These are phyloP conservation scores for Silurus aristotelis DNA, from an alignment of 2,797 vertebrate genomes.

Conservation along the genomic window DNA sequence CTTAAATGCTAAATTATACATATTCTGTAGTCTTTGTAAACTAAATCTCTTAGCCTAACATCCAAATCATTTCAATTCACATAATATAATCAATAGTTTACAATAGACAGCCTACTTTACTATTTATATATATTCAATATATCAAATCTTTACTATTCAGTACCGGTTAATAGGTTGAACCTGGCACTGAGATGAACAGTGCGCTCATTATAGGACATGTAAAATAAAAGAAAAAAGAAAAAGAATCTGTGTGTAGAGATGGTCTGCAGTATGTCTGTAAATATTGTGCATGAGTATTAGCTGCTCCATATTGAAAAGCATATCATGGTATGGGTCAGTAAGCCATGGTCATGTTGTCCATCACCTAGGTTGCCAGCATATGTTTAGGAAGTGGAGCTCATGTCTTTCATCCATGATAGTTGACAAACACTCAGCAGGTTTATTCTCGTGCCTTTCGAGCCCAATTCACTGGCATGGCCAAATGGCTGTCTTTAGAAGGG, in stretches of 20 bases:
- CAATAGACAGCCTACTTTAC: too few species aligned
- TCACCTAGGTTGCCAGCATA: neutral
- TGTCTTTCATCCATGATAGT: neutral
- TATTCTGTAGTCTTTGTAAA: neutral
- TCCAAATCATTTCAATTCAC: neutral
- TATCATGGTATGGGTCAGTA: neutral
- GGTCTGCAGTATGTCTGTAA: neutral
- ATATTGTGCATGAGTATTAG: neutral
- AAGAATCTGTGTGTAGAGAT: neutral
- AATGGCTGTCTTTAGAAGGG: neutral
- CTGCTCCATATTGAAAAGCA: neutral
- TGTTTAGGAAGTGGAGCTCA: neutral
- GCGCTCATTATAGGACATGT: neutral
- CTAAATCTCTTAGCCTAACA: neutral
- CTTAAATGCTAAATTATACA: neutral
- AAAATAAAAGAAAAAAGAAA: neutral
- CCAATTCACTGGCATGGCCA: neutral
- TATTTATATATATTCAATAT: too few species aligned
- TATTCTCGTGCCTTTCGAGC: neutral
- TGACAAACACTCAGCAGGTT: neutral
- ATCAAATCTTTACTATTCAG: too few species aligned
- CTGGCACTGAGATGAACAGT: neutral
- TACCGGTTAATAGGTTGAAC: too few species aligned
- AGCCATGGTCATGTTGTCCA: neutral
- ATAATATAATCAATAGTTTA: neutral